Base-by-base conservation (phyloP, 2,113 vertebrate species). In the Toxotes chatareus region DNA sequence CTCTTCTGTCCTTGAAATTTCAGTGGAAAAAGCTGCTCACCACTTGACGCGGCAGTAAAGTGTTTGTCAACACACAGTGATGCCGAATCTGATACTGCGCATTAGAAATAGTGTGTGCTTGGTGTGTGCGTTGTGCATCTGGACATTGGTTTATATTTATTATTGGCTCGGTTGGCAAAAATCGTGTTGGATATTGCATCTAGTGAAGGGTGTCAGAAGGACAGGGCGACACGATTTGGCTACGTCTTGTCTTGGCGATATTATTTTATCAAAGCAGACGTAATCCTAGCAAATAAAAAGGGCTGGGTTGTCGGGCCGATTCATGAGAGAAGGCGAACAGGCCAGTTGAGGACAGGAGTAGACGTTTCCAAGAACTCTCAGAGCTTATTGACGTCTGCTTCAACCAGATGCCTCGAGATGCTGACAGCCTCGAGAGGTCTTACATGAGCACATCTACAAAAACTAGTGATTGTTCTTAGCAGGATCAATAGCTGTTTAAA, bases 1-100 rank as follows among this genome's bases (percentile, higher is more conserved):
- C 72, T 51, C 72, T 10, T 77, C 73, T 75, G 76, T 85, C 88
- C 84, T 73, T 73, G 67, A 93, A 77, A 79, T 92, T 93, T 94
- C 84, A 87, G 68, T 72, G 88, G 90, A 91, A 92, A 90, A 91
- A 85, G 83, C 71, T 1, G 72, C 82, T 86, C 75, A 42, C 36
- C 71, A 77, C 64, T 82, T 75, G 66, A 85, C n/a, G 10, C 27
- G 72, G 80, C 82, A 79, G 85, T 88, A 81, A 91, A 84, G 86
- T 92, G 93, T 94, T 94, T 94, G 89, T 93, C 91, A 93, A 94
- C 91, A 92, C 84, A 79, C 80, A 66, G 81, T 65, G 79, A 88
- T 82, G 83, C 82, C 27, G 76, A 90, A 93, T 85, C 67, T 23
- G 82, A 88, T 84, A 90, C 80, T 9, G 66, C 65, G 72, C 76